Evolutionary conservation across 2,888 invertebrate species (phyloP).

Genomic region (Limnephilus lunatus): DNA sequence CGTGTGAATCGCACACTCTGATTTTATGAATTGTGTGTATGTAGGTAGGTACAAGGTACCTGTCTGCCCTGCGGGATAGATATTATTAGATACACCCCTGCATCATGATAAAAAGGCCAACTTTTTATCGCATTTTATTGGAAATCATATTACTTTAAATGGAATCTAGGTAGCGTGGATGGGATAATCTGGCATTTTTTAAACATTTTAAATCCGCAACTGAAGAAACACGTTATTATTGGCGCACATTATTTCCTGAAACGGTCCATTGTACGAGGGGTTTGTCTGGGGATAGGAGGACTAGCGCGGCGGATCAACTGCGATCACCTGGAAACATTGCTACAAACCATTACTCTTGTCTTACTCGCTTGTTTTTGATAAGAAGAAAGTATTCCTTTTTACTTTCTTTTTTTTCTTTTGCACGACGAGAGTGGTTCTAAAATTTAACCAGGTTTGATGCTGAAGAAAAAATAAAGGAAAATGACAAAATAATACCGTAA

Average conservation of each 20-base stretch:
- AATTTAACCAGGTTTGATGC: too few species aligned
- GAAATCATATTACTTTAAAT: background rate
- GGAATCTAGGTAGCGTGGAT: background rate
- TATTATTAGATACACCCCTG: background rate
- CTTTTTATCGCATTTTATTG: background rate
- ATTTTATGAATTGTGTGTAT: too few species aligned
- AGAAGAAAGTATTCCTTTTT: background rate
- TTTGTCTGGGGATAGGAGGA: background rate
- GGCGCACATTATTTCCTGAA: background rate
- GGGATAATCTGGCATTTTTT: conserved; percentile 35
- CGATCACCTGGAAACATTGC: background rate
- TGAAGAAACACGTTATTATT: conserved; percentile 27
- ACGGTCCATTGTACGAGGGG: background rate
- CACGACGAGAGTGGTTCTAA: too few species aligned
- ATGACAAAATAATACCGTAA: too few species aligned
- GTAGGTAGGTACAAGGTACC: too few species aligned
- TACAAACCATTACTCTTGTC: background rate
- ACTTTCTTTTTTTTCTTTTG: background rate
- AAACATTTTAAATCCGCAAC: conserved; percentile 36
- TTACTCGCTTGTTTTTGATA: background rate
- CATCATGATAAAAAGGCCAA: background rate
- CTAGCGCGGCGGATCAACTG: background rate
- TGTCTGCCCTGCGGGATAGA: background rate
- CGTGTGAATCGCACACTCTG: too few species aligned
- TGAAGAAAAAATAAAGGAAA: too few species aligned